phyloP scores from a whole-genome alignment of 2,113 vertebrate genomes.

The Cyprichromis sp. region DNA sequence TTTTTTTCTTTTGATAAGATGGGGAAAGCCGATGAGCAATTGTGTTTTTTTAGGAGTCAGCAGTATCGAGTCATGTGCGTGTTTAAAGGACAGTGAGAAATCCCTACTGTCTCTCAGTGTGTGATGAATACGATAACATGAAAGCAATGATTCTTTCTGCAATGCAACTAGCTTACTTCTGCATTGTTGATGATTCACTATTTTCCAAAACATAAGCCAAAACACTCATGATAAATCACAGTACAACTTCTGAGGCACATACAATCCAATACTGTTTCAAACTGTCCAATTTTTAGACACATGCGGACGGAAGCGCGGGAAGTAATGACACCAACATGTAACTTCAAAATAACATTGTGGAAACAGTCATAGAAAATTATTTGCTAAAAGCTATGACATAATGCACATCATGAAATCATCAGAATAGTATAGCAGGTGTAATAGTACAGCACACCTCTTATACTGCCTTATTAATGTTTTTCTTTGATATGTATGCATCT shows the following conservation, averaged over 20 bases:
- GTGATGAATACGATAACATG: not conserved
- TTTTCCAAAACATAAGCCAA: not conserved
- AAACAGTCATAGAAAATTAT: not conserved
- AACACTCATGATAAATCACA: not conserved
- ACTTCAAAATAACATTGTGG: not conserved
- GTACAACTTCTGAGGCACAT: not conserved
- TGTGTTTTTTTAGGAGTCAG: not conserved
- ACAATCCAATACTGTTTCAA: not conserved
- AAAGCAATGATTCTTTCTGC: not conserved
- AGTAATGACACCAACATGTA: not conserved
- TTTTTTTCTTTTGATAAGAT: not conserved
- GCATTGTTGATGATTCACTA: not conserved
- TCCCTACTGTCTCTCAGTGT: not conserved
- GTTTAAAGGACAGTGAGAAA: not conserved
- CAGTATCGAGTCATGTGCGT: not conserved
- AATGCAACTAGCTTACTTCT: not conserved
- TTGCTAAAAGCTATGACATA: not conserved
- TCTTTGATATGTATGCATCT: not conserved
- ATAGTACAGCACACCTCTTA: not conserved
- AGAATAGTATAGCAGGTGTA: not conserved
- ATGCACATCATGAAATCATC: not conserved
- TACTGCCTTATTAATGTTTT: not conserved
- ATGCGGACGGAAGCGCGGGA: rapidly evolving
- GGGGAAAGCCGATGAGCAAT: not conserved
- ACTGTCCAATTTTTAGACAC: not conserved